phyloP scores from a whole-genome alignment of 2,797 vertebrate genomes.

The Scyliorhinus canicula region DNA sequence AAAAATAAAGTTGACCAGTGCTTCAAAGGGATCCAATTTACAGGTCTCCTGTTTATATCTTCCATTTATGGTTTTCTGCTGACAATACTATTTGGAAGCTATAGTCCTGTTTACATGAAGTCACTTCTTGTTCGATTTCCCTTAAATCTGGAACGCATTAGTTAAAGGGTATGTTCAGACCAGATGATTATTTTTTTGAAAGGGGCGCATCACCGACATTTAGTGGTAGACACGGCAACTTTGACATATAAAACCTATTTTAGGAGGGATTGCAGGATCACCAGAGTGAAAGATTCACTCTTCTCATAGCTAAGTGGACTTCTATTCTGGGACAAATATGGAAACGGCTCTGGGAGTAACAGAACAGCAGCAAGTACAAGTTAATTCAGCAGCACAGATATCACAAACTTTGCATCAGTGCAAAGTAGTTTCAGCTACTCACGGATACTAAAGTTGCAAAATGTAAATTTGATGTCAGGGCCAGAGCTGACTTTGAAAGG shows the following conservation, averaged over 20 bases:
- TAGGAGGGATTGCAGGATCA: not conserved
- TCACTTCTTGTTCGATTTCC: not conserved
- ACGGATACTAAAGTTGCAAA: not conserved
- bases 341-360: not conserved
- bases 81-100: not conserved
- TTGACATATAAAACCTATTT: not conserved
- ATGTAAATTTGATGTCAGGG: not conserved
- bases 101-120: not conserved
- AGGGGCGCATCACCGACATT: not conserved
- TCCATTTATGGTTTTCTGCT: not conserved
- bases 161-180: not conserved
- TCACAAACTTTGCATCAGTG: slow-evolving; percentile 22
- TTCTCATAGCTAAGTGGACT: not conserved
- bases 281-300: not conserved
- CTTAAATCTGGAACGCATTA: not conserved
- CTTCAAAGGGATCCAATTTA: not conserved
- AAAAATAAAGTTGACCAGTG: not conserved
- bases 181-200: not conserved
- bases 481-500: not conserved
- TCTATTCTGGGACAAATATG: not conserved
- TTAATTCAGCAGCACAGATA: slow-evolving; percentile 19
- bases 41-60: not conserved
- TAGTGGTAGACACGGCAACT: not conserved
- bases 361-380: slow-evolving; percentile 1
- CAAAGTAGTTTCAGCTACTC: not conserved